Evolutionary conservation across 2,113 vertebrate genomes (phyloP), one percentile per base, ranked within the genome.

Genomic region (Climacteris rufus): DNA sequence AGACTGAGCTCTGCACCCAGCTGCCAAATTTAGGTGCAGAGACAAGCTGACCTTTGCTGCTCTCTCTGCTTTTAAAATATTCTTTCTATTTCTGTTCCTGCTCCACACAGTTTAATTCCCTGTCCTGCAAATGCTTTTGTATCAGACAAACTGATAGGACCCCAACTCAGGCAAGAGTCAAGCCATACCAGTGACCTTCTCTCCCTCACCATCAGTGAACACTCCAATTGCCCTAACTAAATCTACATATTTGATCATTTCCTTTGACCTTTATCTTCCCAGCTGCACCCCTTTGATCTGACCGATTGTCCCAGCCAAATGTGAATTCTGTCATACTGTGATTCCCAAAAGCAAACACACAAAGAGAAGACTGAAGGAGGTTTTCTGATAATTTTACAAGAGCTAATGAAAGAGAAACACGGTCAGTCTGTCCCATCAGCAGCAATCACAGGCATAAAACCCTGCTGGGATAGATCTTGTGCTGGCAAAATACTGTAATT

Each of bases 81-180:
- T 97, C 89, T 95, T 96, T 97, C 97, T 97, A 97, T 97, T 97
- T 97, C 87, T 97, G 96, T 96, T 96, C 92, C 92, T 60, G 60
- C 50, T 83, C 57, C 84, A 85, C 45, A 42, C 35, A 77, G 69
- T 57, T 68, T 50, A 94, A 89, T 84, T 90, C 92, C 80, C 24
- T 45, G 71, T 90, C 77, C 91, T 63, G 84, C 68, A 93, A 80
- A 44, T 31, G 60, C 72, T 83, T 95, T 65, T 82, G 91, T 94
- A 63, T 63, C 61, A 66, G 70, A 53, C 24, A n/a, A 70, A 79
- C 83, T 40, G 83, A 70, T 40, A 76, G 2, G 44, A 95, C 56
- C 75, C 84, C 20, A 71, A 45, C 31, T 79, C 87, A 92, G 81
- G 70, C 65, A 90, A 93, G 78, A 65, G 83, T 60, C 65, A 60